Evolutionary conservation across 2,888 invertebrate species (phyloP), one percentile per base, ranked within the genome.

Genomic region (Drosophila longiperda): DNA sequence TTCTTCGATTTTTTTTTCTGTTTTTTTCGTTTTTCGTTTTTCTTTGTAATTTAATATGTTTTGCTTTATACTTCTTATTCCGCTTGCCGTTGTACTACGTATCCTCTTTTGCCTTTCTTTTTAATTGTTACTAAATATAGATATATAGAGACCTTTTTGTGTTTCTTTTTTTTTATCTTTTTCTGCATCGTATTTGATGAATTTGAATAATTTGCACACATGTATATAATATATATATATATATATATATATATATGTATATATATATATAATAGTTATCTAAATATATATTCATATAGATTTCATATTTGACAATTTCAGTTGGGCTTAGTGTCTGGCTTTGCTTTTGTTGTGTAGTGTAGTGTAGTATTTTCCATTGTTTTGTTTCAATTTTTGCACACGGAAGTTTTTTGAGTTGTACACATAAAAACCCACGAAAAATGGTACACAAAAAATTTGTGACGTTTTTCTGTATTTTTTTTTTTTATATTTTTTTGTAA

Each of bases 11-110:
- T 60, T 50, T 48, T 59, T 32, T 2, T 42, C 12, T 65, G 36
- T 66, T 66, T 74, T 74, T 68, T 60, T 54, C 33, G 58, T 66
- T 23, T 33, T 58, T 63, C 48, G 33, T 53, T 63, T 34, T 68
- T 54, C 50, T 58, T 45, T 83, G 66, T 71, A 66, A 52, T 67
- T 74, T 57, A 75, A 69, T 81, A 74, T 73, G 66, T 72, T 77
- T 81, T 78, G 57, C 76, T 87, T 89, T 85, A 87, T 87, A 89
- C 83, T 87, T 89, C 77, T 81, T 87, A 84, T 87, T 87, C 75
- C 89, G 86, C 89, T 89, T 85, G 82, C 84, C 90, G 78, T 91
- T 91, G 91, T 91, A 91, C 91, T 91, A 90, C 91, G 82, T 88
- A 90, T 90, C 88, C 90, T 60, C 62, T 55, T 40, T 32, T 33